phyloP scores from a whole-genome alignment of 2,797 vertebrate genomes.

The Chrysocyon brachyurus region DNA sequence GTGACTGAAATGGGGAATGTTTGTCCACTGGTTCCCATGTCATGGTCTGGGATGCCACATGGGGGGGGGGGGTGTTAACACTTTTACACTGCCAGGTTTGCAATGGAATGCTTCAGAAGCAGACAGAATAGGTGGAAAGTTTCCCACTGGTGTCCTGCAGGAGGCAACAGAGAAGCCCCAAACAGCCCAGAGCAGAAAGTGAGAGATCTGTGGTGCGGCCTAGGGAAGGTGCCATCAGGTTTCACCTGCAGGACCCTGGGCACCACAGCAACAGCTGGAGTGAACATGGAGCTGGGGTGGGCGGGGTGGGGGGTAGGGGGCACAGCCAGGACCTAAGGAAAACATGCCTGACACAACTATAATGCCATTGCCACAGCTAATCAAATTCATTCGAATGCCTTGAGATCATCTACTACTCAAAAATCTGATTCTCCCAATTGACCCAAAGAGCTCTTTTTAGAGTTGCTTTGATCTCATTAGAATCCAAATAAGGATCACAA shows the following conservation, averaged over 20 bases:
- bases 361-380: not conserved
- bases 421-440: not conserved
- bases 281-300: not conserved
- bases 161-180: not conserved
- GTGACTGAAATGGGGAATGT: not conserved
- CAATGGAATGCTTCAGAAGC: not conserved
- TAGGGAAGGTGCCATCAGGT: not conserved
- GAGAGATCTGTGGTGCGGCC: not conserved
- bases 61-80: not conserved
- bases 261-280: not conserved
- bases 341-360: not conserved
- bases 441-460: not conserved
- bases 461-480: not conserved
- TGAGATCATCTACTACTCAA: not conserved
- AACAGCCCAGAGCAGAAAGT: not conserved
- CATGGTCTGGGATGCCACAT: not conserved
- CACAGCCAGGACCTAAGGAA: not conserved
- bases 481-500: not conserved
- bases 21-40: not conserved
- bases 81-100: not conserved
- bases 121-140: not conserved
- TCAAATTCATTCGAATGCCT: not conserved
- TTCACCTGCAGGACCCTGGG: not conserved
- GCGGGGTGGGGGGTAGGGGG: not conserved
- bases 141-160: not conserved